phyloP scores from a whole-genome alignment of 2,113 vertebrate species.

The Mohoua ochrocephala region DNA sequence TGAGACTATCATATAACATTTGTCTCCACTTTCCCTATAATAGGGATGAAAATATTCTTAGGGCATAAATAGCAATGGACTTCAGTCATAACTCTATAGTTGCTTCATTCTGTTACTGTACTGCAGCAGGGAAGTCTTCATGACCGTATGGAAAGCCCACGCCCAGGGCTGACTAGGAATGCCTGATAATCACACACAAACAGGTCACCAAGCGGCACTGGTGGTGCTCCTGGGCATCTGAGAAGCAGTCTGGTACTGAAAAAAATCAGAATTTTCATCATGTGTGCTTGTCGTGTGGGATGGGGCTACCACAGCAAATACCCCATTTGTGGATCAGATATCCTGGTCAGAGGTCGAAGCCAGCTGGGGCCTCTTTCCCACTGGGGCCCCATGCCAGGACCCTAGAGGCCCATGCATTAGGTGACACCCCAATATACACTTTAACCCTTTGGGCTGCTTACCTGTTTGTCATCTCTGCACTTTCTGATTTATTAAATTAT shows the following conservation, averaged over 20 bases:
- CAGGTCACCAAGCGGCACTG: not conserved
- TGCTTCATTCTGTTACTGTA: not conserved
- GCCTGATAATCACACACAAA: not conserved
- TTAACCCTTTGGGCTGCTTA: not conserved
- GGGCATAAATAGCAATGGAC: not conserved
- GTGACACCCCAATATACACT: not conserved
- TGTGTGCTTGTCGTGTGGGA: not conserved
- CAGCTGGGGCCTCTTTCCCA: not conserved
- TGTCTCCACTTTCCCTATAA: not conserved
- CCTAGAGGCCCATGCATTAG: fast-evolving
- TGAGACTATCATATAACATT: not conserved
- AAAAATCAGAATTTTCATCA: not conserved
- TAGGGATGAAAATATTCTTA: not conserved
- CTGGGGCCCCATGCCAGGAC: fast-evolving
- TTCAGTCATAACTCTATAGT: not conserved
- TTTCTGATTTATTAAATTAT: not conserved
- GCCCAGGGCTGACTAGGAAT: not conserved
- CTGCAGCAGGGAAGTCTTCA: not conserved
- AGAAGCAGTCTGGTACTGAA: not conserved
- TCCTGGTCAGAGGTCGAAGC: not conserved
- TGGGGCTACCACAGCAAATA: not conserved
- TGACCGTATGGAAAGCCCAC: not conserved
- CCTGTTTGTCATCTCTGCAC: not conserved
- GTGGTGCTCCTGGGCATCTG: not conserved
- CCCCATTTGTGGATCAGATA: not conserved